phyloP scores from a whole-genome alignment of 2,888 invertebrate genomes.

The Leistus spinibarbis region DNA sequence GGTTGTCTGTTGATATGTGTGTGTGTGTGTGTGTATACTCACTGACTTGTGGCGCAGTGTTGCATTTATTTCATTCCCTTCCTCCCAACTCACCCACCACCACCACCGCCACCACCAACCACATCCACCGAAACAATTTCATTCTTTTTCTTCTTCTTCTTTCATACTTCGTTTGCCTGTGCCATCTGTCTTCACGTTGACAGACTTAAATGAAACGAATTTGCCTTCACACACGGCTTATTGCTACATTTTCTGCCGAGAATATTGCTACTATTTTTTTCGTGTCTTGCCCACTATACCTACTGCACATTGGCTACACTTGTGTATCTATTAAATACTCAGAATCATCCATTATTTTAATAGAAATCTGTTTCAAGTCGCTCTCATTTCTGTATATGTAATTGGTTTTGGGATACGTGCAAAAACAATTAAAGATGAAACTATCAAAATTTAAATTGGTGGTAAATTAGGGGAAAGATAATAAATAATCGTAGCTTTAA shows the following conservation, averaged over 20 bases:
- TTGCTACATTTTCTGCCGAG: neutral
- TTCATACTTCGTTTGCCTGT: neutral
- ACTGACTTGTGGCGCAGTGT: conserved; percentile 16
- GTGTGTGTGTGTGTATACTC: too few species aligned
- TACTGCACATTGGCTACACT: neutral
- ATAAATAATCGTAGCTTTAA: too few species aligned
- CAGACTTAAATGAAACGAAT: neutral
- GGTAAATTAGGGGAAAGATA: too few species aligned
- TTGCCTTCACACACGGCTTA: neutral
- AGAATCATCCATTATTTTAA: too few species aligned
- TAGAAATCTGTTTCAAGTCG: too few species aligned
- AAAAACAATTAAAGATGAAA: too few species aligned
- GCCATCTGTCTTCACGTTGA: neutral
- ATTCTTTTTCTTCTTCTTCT: neutral
- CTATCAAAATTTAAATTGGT: too few species aligned
- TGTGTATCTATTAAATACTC: neutral
- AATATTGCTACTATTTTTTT: neutral
- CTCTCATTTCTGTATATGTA: too few species aligned
- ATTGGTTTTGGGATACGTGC: too few species aligned
- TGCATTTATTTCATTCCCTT: conserved; percentile 28
- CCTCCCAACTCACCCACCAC: neutral
- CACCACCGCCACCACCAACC: neutral
- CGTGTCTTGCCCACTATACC: too few species aligned
- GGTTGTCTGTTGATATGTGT: conserved; percentile 31
- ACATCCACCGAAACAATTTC: neutral